phyloP scores from a whole-genome alignment of 1,140 invertebrate genomes.

The Chlorops oryzae region DNA sequence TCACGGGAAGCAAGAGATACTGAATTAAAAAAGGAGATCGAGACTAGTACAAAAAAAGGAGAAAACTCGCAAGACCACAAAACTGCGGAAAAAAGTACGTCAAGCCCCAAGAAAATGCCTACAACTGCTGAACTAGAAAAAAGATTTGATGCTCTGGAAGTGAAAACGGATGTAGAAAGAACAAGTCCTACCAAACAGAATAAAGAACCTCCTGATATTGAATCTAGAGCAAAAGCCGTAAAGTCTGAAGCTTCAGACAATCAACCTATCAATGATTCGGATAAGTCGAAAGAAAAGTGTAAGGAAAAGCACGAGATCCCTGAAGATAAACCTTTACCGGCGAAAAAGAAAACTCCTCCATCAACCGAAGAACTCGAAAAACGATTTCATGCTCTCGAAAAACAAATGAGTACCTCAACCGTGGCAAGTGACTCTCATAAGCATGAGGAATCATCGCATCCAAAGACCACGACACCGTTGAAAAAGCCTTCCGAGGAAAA shows the following conservation, averaged over 20 bases:
- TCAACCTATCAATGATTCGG: no score
- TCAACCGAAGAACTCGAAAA: constrained; percentile 41
- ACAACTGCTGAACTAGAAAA: constrained; percentile 40
- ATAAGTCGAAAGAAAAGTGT: neutral
- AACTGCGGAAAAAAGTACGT: no score
- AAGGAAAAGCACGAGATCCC: neutral
- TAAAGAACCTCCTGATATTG: neutral
- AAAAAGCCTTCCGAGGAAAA: constrained; percentile 1
- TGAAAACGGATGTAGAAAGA: constrained; percentile 33
- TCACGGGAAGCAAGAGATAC: neutral
- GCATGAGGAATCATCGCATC: neutral
- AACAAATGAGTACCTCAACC: constrained; percentile 26
- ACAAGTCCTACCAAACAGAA: constrained; percentile 19
- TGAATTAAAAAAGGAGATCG: neutral
- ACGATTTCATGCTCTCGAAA: constrained; percentile 38
- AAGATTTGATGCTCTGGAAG: constrained; percentile 37
- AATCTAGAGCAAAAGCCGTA: no score
- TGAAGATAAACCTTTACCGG: neutral
- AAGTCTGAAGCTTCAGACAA: no score
- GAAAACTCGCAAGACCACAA: no score
- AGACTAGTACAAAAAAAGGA: neutral
- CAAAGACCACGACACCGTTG: neutral
- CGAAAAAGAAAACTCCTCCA: constrained; percentile 26
- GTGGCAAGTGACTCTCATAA: constrained; percentile 8
- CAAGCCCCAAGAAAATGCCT: constrained; percentile 34